Evolutionary conservation across 2,888 invertebrate species (phyloP).

Genomic region (Lasioglossum leucozonium): DNA sequence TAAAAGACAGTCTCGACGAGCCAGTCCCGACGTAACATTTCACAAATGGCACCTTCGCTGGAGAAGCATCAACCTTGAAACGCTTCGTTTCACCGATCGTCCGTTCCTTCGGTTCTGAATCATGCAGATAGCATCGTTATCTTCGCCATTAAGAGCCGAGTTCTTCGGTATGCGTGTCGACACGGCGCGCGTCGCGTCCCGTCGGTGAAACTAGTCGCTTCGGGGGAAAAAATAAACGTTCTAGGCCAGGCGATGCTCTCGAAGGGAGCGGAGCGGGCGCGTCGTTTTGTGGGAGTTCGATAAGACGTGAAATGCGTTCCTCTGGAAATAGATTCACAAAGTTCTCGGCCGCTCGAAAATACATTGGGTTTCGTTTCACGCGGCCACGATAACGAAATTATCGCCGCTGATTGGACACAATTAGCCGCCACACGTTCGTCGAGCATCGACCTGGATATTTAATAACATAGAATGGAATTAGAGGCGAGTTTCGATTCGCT

Average conservation of each 20-base stretch:
- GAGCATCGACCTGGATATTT: neutral
- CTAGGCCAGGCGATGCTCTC: constrained; percentile 22
- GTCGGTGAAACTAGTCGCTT: constrained; percentile 9
- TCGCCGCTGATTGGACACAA: neutral
- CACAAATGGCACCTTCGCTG: neutral
- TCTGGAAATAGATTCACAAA: neutral
- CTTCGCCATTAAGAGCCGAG: constrained; percentile 35
- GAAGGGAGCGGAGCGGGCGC: neutral
- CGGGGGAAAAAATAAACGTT: constrained; percentile 10
- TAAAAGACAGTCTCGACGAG: neutral
- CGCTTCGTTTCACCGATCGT: constrained; percentile 40
- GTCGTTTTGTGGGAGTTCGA: constrained; percentile 18
- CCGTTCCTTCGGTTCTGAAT: constrained; percentile 67
- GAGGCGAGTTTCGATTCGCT: neutral
- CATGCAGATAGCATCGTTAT: constrained; percentile 72
- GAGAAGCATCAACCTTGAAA: constrained; percentile 39
- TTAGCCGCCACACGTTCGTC: neutral
- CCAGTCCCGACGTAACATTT: neutral
- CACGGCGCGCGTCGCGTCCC: neutral
- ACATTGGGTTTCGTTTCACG: neutral
- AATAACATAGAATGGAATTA: neutral
- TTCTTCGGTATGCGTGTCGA: constrained; percentile 5
- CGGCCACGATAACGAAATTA: constrained; percentile 12
- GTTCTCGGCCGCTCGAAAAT: neutral
- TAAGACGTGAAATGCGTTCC: constrained; percentile 22